A percentile compares a stretch with the other conserved stretches of the same genome.
Evolutionary conservation across 2,888 invertebrate genomes (phyloP).

Genomic region (Drosophila heteroneura): DNA sequence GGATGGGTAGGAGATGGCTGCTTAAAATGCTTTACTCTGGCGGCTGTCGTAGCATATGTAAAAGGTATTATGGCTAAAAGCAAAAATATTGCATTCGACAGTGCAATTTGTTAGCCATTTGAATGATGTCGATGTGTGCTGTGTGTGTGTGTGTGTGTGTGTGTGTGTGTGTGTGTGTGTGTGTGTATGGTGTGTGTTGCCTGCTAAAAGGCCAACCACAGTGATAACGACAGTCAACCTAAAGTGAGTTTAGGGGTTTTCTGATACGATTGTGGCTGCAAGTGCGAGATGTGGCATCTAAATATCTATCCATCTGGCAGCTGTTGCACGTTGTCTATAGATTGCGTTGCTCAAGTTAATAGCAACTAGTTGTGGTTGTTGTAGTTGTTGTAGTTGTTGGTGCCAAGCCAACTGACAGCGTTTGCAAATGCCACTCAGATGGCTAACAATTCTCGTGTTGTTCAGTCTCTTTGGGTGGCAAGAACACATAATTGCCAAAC

Average conservation of each 20-base stretch:
- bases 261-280: conserved; percentile 8
- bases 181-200: not conserved
- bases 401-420: conserved; percentile 28
- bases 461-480: conserved; percentile 10
- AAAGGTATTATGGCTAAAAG: conserved; percentile 81
- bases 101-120: conserved; percentile 82
- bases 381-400: conserved; percentile 7
- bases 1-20: conserved; percentile 12
- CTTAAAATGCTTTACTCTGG: conserved; percentile 48
- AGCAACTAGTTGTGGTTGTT: conserved; percentile 24
- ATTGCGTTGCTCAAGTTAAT: conserved; percentile 38
- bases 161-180: conserved; percentile 4
- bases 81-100: conserved; percentile 82
- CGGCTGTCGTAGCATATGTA: conserved; percentile 76
- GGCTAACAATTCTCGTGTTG: not conserved
- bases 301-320: conserved; percentile 1
- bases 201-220: conserved; percentile 39
- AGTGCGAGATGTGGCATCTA: not conserved
- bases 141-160: not conserved
- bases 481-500: conserved; percentile 18
- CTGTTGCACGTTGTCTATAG: conserved; percentile 18
- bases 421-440: conserved; percentile 28
- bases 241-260: conserved; percentile 47
- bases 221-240: conserved; percentile 47
- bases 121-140: conserved; percentile 66